These are phyloP conservation scores for Calliphora vomitoria DNA, from an alignment of 2,888 invertebrate genomes.

Conservation along the genomic window DNA sequence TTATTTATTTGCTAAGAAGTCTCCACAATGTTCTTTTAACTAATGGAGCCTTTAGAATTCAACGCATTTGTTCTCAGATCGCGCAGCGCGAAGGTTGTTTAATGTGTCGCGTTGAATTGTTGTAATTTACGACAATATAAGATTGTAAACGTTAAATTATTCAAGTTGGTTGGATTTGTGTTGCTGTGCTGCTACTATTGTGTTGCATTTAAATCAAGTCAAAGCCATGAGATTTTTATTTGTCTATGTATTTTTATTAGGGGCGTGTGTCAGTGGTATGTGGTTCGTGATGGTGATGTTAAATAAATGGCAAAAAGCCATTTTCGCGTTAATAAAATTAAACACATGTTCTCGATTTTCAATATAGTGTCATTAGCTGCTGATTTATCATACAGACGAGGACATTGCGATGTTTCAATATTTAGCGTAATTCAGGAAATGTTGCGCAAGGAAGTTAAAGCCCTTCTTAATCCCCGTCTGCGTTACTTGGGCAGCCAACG, in stretches of 20 bases:
- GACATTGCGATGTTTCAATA: slow-evolving; percentile 79
- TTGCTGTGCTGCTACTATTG: slow-evolving; percentile 10
- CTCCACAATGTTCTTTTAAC: slow-evolving; percentile 78
- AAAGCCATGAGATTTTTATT: slow-evolving; percentile 50
- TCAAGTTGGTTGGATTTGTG: slow-evolving; percentile 54
- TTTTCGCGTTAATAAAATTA: not conserved
- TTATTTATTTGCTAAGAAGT: slow-evolving; percentile 53
- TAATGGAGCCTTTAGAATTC: slow-evolving; percentile 78
- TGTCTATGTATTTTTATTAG: slow-evolving; percentile 42
- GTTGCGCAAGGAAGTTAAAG: slow-evolving; percentile 75
- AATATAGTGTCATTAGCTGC: slow-evolving; percentile 54
- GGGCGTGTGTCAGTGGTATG: slow-evolving; percentile 58
- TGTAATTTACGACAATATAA: slow-evolving; percentile 6
- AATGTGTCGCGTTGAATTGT: slow-evolving; percentile 55
- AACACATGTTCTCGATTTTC: not conserved
- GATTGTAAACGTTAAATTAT: slow-evolving; percentile 40
- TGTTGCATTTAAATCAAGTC: slow-evolving; percentile 56
- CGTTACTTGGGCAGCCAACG: slow-evolving; percentile 72
- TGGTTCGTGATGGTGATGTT: slow-evolving; percentile 7
- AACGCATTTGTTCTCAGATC: slow-evolving; percentile 79
- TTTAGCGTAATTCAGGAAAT: slow-evolving; percentile 77
- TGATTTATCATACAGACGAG: slow-evolving; percentile 78
- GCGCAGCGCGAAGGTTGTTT: slow-evolving; percentile 71
- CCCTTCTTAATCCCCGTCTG: slow-evolving; percentile 72
- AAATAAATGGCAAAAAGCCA: slow-evolving; percentile 33